Percentiles rank a stretch among this genome's conserved stretches.
phyloP scores from a whole-genome alignment of 2,888 invertebrate species.

The Thysanoteuthis rhombus region DNA sequence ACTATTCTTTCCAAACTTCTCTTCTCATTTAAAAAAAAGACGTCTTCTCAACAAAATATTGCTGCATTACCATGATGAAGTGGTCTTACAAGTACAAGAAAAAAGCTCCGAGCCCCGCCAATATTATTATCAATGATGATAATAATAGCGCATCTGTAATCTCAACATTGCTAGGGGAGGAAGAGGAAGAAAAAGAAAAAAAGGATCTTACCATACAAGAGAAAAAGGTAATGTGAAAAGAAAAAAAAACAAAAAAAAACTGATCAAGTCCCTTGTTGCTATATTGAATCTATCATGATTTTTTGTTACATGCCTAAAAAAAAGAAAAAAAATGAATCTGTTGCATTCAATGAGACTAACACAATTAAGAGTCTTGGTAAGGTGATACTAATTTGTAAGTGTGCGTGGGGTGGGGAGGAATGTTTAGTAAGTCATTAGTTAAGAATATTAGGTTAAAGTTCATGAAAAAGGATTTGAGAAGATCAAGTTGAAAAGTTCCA shows the following conservation, averaged over 20 bases:
- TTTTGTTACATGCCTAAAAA: background rate
- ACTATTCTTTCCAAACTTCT: background rate
- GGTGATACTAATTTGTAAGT: no score
- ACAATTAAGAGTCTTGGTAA: no score
- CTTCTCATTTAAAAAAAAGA: background rate
- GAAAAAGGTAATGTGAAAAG: background rate
- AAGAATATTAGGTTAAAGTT: no score
- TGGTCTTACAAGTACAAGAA: slow-evolving; percentile 28
- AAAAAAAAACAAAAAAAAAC: background rate
- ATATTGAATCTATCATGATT: background rate
- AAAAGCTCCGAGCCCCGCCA: background rate
- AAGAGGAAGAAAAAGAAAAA: background rate
- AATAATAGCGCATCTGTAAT: background rate
- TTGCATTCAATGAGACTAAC: no score
- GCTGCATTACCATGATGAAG: slow-evolving; percentile 29
- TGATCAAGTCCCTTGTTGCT: background rate
- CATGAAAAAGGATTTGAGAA: background rate
- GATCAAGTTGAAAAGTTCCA: background rate
- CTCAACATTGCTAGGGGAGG: background rate
- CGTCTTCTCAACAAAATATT: background rate
- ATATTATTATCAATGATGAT: background rate
- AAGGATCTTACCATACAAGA: background rate
- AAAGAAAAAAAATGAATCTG: no score
- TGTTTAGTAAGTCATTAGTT: no score
- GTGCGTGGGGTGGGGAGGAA: no score